Evolutionary conservation across 2,113 vertebrate species (phyloP), one percentile per base, ranked within the genome.

Genomic region (Machaerirhynchus nigripectus): DNA sequence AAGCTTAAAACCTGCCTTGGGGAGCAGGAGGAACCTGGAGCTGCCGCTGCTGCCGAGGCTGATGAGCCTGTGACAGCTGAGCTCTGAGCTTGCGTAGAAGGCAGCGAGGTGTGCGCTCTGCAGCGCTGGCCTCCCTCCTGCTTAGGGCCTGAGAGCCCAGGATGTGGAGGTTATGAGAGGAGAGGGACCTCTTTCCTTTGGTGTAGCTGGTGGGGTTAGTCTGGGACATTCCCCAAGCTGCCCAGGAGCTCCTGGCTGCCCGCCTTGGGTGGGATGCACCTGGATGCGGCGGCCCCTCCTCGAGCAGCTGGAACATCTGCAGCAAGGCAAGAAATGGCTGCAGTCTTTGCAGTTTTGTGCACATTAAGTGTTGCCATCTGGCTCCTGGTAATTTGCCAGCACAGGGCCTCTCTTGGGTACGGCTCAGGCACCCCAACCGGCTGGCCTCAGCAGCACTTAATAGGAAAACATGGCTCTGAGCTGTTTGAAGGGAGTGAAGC

Each of bases 331-430:
- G 92, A 69, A 70, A 86, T 77, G 91, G 79, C 95, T 60, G 77
- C 60, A 6, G 74, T 65, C 78, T 94, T 95, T 7, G 70, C 80
- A 83, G 69, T 85, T 94, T 55, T 94, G 79, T 93, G 93, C 80
- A 59, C 91, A 70, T 91, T 89, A 92, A 87, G 61, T 80, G 61
- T 87, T 91, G 46, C 91, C 95, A 83, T 97, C 97, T 96, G 96
- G 61, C 50, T 96, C 85, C 79, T 95, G 96, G 91, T 97, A 84
- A 10, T 39, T 95, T 96, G 92, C 92, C 94, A 96, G 88, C 22
- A 5, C 64, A 44, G 91, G 91, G 30, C 91, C 77, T 94, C 90
- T 50, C 57, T 44, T 10, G 67, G 79, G 83, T 95, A 20, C 13
- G 39, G 79, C 75, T 85, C 33, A 26, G 87, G 82, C 78, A 77